These are phyloP conservation scores for Athripsodes cinereus DNA, from an alignment of 2,888 invertebrate genomes.

Conservation along the genomic window DNA sequence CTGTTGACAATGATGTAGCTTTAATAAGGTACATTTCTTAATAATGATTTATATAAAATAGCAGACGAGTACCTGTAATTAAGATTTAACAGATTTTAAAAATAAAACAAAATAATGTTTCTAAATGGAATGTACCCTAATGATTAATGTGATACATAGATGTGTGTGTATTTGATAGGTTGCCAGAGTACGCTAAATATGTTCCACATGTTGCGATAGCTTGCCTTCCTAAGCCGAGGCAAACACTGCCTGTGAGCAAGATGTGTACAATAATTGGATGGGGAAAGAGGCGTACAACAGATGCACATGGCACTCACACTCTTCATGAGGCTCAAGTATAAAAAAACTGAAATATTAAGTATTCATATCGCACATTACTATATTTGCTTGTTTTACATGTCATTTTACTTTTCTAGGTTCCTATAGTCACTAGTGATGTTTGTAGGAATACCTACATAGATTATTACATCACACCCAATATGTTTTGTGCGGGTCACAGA, in stretches of 20 bases:
- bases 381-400: background rate
- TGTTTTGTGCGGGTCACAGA: constrained; percentile 87
- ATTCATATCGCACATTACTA: background rate
- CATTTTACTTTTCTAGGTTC: constrained; percentile 55
- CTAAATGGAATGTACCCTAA: no score
- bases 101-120: no score
- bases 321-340: constrained; percentile 79
- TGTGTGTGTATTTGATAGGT: constrained; percentile 35
- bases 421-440: constrained; percentile 70
- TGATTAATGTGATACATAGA: background rate
- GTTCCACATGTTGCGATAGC: constrained; percentile 39
- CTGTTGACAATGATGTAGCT: constrained; percentile 90
- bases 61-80: background rate
- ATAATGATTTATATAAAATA: constrained; percentile 3
- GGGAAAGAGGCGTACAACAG: constrained; percentile 76
- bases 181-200: constrained; percentile 32
- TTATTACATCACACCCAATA: constrained; percentile 80
- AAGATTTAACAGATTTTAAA: no score
- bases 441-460: constrained; percentile 80
- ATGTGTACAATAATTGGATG: constrained; percentile 87
- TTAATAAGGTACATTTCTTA: constrained; percentile 55
- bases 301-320: constrained; percentile 73
- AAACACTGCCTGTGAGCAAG: constrained; percentile 56
- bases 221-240: constrained; percentile 71
- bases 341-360: background rate